Conservation (phyloP, 2,797 vertebrate species). For the Diceros bicornis region DNA sequence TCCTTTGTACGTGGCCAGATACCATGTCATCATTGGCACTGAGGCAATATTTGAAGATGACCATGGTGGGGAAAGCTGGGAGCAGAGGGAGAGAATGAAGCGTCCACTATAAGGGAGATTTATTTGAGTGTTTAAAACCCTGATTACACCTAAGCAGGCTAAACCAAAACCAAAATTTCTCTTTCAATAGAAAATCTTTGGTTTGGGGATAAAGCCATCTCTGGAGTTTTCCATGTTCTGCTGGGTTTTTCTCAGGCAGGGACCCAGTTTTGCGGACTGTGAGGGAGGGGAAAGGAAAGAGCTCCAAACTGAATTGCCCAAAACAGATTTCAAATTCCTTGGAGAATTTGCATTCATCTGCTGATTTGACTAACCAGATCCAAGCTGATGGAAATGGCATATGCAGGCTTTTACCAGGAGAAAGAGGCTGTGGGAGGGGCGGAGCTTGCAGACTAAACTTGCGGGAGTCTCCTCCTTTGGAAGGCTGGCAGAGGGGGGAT, state of each 20-base stretch:
- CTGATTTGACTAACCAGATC: slow-evolving; percentile 63
- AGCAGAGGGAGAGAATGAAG: not conserved
- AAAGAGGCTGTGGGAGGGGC: not conserved
- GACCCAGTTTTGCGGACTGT: not conserved
- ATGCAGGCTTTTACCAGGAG: not conserved
- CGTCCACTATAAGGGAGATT: not conserved
- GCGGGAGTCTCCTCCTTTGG: not conserved
- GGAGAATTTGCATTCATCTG: slow-evolving; percentile 58
- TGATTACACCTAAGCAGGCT: not conserved
- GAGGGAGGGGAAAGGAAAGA: not conserved
- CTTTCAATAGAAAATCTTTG: slow-evolving; percentile 35
- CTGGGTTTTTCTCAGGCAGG: not conserved
- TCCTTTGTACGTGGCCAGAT: not conserved
- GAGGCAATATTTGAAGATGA: not conserved
- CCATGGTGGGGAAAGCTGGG: not conserved
- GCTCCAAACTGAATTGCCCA: not conserved
- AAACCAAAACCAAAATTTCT: not conserved
- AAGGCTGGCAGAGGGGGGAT: not conserved
- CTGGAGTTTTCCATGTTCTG: not conserved
- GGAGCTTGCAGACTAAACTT: not conserved
- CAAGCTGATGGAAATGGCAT: slow-evolving; percentile 34
- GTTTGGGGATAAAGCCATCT: not conserved
- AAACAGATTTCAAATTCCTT: slow-evolving; percentile 35
- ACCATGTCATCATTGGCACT: not conserved
- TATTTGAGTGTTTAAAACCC: not conserved